A percentile compares a stretch with the other conserved stretches of the same genome.
phyloP scores from a whole-genome alignment of 2,888 invertebrate genomes.

The Creontiades dilutus region DNA sequence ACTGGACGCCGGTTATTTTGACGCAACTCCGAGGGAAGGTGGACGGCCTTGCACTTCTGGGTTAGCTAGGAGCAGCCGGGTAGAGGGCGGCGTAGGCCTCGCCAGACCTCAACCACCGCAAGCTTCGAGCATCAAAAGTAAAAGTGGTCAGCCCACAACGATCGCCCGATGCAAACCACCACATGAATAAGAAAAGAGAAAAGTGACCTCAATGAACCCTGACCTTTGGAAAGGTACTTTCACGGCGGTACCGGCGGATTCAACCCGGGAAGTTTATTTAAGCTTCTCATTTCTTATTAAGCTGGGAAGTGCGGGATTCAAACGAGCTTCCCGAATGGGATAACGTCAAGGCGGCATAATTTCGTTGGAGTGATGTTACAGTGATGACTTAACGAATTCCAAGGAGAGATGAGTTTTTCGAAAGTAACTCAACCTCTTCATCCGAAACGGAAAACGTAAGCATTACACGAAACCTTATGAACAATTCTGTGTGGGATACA shows the following conservation, averaged over 20 bases:
- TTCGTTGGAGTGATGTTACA: constrained; percentile 8
- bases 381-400: background rate
- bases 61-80: background rate
- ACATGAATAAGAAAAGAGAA: background rate
- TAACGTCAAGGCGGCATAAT: background rate
- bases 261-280: constrained; percentile 32
- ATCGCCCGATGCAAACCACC: background rate
- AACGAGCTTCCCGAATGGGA: background rate
- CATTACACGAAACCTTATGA: no score
- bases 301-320: background rate
- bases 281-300: background rate
- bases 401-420: no score
- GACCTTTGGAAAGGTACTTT: constrained; percentile 6
- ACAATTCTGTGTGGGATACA: no score
- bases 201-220: constrained; percentile 23
- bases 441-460: background rate
- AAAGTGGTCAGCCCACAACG: background rate
- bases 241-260: background rate
- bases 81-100: no score
- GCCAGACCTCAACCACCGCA: background rate
- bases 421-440: background rate
- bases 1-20: background rate
- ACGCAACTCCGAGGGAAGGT: background rate
- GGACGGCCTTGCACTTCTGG: constrained; percentile 10
- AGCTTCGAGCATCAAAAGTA: background rate